Evolutionary conservation across 1,140 invertebrate species (phyloP).

Genomic region (Monochamus saltuarius): DNA sequence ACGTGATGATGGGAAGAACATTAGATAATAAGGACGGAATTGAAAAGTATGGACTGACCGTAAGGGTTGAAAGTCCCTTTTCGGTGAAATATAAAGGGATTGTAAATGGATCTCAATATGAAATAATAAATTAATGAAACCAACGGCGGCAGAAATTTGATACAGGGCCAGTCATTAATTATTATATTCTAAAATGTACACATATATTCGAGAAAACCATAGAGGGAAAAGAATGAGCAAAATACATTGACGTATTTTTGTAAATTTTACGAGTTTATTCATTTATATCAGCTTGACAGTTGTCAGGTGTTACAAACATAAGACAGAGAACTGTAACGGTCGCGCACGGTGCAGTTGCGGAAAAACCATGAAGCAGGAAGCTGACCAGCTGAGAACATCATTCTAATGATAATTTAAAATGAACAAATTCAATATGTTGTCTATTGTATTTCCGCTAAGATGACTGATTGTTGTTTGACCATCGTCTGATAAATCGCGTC

Average conservation of each 20-base stretch:
- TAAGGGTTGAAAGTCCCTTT: conserved; percentile 8
- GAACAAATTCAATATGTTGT: no score
- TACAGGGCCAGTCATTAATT: neutral
- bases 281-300: no score
- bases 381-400: no score
- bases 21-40: conserved; percentile 22
- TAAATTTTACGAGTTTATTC: neutral
- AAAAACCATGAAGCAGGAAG: no score
- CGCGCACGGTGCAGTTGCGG: no score
- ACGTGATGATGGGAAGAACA: conserved; percentile 17
- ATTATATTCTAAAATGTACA: neutral
- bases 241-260: neutral
- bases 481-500: no score
- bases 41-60: neutral
- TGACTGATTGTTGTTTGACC: no score
- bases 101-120: conserved; percentile 18
- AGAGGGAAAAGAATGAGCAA: neutral
- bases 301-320: no score
- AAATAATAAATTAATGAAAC: conserved; percentile 23
- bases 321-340: no score
- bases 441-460: no score
- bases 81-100: conserved; percentile 12
- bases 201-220: neutral
- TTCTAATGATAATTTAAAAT: no score
- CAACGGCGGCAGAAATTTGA: neutral